Percentiles rank a stretch among this genome's conserved stretches.
Conservation (phyloP, 1,140 invertebrate species). For the Parasteatoda tepidariorum region DNA sequence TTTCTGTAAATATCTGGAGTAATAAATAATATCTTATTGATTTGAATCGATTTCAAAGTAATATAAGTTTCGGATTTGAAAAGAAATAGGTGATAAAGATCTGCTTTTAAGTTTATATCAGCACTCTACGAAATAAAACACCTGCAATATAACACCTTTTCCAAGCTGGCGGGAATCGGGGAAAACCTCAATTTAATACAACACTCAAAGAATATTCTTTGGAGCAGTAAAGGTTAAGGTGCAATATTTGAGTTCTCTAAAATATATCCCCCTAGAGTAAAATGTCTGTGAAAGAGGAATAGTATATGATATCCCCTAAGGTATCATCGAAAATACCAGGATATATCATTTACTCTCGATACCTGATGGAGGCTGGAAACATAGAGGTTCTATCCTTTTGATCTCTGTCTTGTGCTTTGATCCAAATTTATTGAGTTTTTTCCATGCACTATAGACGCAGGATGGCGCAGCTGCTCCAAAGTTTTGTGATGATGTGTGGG, state of each 20-base stretch:
- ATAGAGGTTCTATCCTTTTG: constrained; percentile 39
- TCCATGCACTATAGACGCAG: constrained; percentile 3
- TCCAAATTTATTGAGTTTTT: constrained; percentile 48
- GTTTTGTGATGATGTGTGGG: constrained; percentile 19
- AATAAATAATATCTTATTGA: too few species aligned
- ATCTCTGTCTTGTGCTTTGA: constrained; percentile 46
- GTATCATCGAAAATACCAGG: constrained; percentile 16
- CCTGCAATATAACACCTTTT: too few species aligned
- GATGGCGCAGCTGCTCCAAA: constrained; percentile 31
- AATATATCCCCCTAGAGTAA: constrained; percentile 32
- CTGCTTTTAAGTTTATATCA: too few species aligned
- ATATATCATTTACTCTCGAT: constrained; percentile 30
- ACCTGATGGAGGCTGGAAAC: not conserved
- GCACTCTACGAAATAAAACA: too few species aligned
- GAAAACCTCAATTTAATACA: too few species aligned
- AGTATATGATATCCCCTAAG: constrained; percentile 48
- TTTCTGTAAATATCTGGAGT: too few species aligned
- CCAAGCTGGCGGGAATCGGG: too few species aligned
- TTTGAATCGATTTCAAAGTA: too few species aligned
- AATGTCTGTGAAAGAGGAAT: not conserved
- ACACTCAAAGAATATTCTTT: too few species aligned
- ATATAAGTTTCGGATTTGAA: too few species aligned
- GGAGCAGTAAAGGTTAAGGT: too few species aligned
- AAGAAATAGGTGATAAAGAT: too few species aligned
- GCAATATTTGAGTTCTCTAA: constrained; percentile 32